phyloP scores from a whole-genome alignment of 2,888 invertebrate genomes.

The Mantis religiosa region DNA sequence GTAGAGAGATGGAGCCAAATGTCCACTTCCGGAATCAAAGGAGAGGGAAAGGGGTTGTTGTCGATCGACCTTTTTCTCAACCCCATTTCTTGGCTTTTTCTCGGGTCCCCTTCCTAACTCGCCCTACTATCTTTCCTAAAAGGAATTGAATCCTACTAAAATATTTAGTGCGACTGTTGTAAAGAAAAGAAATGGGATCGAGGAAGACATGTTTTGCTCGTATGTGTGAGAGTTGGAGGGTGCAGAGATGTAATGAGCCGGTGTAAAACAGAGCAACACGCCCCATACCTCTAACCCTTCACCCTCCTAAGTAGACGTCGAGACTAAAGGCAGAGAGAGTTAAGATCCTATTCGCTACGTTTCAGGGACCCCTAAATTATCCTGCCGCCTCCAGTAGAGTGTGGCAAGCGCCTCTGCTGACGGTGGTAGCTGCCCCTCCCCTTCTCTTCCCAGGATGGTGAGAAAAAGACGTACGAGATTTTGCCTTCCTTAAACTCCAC shows the following conservation, averaged over 20 bases:
- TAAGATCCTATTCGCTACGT: conserved; percentile 24
- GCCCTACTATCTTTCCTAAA: conserved; percentile 15
- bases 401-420: background rate
- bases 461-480: conserved; percentile 27
- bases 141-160: conserved; percentile 28
- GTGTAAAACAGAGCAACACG: conserved; percentile 28
- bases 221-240: background rate
- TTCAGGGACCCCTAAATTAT: conserved; percentile 27
- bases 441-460: conserved; percentile 16
- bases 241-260: conserved; percentile 23
- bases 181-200: conserved; percentile 15
- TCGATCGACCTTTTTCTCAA: background rate
- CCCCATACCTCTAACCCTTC: background rate
- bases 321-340: conserved; percentile 11
- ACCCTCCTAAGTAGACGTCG: conserved; percentile 19
- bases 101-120: background rate
- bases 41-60: background rate
- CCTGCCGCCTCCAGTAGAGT: conserved; percentile 2
- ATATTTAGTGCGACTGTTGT: conserved; percentile 26
- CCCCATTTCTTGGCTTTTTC: conserved; percentile 1
- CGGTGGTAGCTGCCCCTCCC: background rate
- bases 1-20: background rate
- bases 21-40: conserved; percentile 25
- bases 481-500: conserved; percentile 19
- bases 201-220: background rate